Conservation (phyloP, 2,888 invertebrate species). For the Netelia inedita region DNA sequence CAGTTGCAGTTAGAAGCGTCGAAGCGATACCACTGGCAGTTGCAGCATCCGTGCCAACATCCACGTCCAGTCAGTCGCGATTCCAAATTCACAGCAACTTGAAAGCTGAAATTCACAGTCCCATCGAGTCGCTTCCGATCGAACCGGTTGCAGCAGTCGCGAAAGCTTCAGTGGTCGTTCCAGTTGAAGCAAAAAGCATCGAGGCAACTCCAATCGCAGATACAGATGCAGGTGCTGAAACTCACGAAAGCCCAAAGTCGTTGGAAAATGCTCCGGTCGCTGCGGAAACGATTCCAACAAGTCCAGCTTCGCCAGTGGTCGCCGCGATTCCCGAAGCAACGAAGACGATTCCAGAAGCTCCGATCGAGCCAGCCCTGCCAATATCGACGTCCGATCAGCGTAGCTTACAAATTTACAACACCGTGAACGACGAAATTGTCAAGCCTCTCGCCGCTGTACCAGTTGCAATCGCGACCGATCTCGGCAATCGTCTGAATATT, state of each 20-base stretch:
- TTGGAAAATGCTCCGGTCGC: no score
- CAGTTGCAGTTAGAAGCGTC: constrained; percentile 75
- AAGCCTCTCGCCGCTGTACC: constrained; percentile 20
- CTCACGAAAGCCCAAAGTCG: no score
- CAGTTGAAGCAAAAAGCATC: neutral
- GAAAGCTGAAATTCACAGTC: constrained; percentile 32
- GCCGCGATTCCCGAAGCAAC: neutral
- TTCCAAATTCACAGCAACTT: constrained; percentile 59
- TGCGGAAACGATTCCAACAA: no score
- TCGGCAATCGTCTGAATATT: constrained; percentile 70
- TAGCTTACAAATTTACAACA: constrained; percentile 59
- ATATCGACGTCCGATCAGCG: constrained; percentile 80
- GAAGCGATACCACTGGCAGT: constrained; percentile 58
- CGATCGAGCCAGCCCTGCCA: constrained; percentile 71
- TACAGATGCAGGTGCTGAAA: no score
- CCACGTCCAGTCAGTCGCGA: constrained; percentile 77
- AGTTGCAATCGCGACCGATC: constrained; percentile 69
- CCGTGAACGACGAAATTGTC: constrained; percentile 33
- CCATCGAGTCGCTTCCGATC: constrained; percentile 9
- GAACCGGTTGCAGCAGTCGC: constrained; percentile 4
- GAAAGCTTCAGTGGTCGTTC: neutral
- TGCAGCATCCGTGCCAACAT: constrained; percentile 77
- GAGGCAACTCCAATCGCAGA: neutral
- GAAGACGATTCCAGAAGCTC: no score
- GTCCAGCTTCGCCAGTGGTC: no score